Base-by-base conservation (phyloP, 2,797 vertebrate species). In the Acrocephalus scirpaceus region DNA sequence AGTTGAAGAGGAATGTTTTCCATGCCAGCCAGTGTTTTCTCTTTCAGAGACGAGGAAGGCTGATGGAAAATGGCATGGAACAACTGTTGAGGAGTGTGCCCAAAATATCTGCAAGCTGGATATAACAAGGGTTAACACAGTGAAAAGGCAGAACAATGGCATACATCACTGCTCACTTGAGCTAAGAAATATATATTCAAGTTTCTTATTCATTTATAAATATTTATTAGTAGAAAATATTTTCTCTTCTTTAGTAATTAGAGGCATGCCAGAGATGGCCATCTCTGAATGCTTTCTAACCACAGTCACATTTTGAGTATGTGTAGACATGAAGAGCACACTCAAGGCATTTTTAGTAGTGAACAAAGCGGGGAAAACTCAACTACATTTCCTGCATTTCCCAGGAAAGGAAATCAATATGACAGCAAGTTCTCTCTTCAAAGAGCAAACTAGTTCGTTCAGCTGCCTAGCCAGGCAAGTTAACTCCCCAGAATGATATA, bases 251-350 rank as follows among this genome's bases (percentile, higher is more conserved):
- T 88, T 11, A 81, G 11, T 32, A 44, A 71, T 36, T 51, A 75
- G 34, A 86, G 30, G 40, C 13, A 67, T 38, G n/a, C 4, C 73
- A 86, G 61, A 90, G 36, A 44, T 11, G 17, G 19, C 11, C 13
- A 36, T 11, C 19, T 70, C 60, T 40, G 44, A 75, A 71, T 9
- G 6, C 20, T 54, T 62, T 77, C 78, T 60, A 72, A 38, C 19
- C 14, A 40, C 25, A 18, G 60, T 44, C 34, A 50, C 27, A 44
- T 45, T 51, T 23, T 57, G 23, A 16, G 2, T 29, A 38, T 8
- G 14, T 27, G 11, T 13, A 40, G 0, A 0, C 19, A 32, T 10
- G 13, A 40, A 89, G 15, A 85, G 47, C 40, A 54, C 0, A 1
- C 21, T 73, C 29, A 67, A 70, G 38, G 47, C 17, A 66, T 54